Percentiles rank a stretch among this genome's conserved stretches.
Evolutionary conservation across 2,888 invertebrate species (phyloP).

Genomic region (Elysia crispata): DNA sequence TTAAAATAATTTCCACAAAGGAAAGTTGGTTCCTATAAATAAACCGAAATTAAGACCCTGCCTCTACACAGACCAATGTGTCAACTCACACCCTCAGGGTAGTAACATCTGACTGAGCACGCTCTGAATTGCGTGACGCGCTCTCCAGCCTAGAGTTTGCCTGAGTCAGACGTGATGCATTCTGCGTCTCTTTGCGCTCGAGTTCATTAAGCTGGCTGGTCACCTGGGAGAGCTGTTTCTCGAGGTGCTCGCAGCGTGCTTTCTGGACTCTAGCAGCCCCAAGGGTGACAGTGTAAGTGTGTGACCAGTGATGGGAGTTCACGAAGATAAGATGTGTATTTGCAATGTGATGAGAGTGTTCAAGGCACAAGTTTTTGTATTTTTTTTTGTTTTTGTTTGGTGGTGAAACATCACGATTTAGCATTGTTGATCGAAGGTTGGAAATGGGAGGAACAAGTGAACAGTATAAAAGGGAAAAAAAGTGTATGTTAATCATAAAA

Average conservation of each 20-base stretch:
- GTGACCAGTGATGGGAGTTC: not conserved
- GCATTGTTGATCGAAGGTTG: no score
- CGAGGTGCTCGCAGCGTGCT: slow-evolving; percentile 71
- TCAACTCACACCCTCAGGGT: slow-evolving; percentile 71
- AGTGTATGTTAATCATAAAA: no score
- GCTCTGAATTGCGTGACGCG: slow-evolving; percentile 66
- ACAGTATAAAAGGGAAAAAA: no score
- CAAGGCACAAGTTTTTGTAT: no score
- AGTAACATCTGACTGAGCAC: slow-evolving; percentile 64
- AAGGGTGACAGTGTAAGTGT: slow-evolving; percentile 2
- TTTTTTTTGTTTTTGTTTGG: no score
- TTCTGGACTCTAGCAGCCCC: slow-evolving; percentile 72
- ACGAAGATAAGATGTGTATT: not conserved
- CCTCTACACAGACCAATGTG: no score
- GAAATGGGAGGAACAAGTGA: no score
- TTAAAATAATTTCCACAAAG: no score
- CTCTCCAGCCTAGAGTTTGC: slow-evolving; percentile 64
- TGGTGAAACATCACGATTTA: no score
- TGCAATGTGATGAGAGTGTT: not conserved
- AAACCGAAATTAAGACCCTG: no score
- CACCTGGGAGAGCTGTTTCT: slow-evolving; percentile 70
- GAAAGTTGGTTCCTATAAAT: no score
- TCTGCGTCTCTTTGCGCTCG: slow-evolving; percentile 68
- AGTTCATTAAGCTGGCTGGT: slow-evolving; percentile 69
- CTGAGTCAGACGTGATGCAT: slow-evolving; percentile 66